Evolutionary conservation across 2,888 invertebrate species (phyloP), one percentile per base, ranked within the genome.

Genomic region (Polia nebulosa): DNA sequence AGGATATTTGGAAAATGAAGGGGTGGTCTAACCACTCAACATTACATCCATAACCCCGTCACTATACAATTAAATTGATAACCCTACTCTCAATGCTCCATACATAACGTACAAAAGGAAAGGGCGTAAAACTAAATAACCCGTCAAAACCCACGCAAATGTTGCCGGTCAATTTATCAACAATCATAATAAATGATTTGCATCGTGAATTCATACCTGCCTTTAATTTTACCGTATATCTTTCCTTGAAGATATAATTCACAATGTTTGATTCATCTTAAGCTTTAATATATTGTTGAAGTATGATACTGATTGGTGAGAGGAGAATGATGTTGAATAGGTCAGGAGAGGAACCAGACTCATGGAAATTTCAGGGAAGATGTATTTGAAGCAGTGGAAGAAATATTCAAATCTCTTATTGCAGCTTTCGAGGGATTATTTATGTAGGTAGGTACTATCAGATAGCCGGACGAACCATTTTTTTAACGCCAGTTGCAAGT

Each of bases 181-280:
- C 76, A 51, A 67, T 73, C 79, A 78, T 74, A 67, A 73, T 59
- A 61, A 76, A 74, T 78, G 44, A 78, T 76, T 78, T 78, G 53
- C 51, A 58, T 74, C 74, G 49, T 78, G 73, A 75, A 76, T 76
- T 55, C 51, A 6, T 56, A 25, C 74, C 29, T 57, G 39, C 49
- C 53, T 67, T 53, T 59, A 78, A 73, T 58, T 55, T 39, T 3
- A 32, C 47, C 79, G 44, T 76, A 79, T 69, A 63, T 69, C 60
- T 64, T 51, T 69, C 63, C 20, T 17, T 41, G 11, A 45, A 57
- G 56, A 75, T 51, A 75, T 80, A 69, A 69, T 75, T 69, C 57
- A 77, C 29, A 51, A 55, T 61, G 49, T 80, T 58, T 75, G 69
- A 77, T 80, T 69, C 61, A 80, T 78, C 29, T 61, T 52, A 27